Conservation (phyloP, 2,888 invertebrate species). For the Seira ritae region DNA sequence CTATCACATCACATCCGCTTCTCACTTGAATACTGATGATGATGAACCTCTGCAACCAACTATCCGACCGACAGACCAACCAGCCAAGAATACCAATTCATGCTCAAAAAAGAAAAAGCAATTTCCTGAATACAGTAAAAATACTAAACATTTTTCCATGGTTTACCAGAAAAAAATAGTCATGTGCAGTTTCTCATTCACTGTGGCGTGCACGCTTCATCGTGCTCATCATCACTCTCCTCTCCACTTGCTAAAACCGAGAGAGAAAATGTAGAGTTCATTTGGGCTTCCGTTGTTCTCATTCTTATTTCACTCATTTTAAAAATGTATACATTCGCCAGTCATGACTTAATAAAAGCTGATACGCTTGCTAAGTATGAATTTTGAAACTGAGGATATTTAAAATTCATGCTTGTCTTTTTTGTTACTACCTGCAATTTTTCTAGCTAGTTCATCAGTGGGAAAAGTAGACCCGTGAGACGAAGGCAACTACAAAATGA, state of each 20-base stretch:
- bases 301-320: background rate
- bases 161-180: background rate
- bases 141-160: slow-evolving; percentile 33
- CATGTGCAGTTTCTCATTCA: no score
- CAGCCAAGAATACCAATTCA: no score
- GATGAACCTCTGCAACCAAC: slow-evolving; percentile 18
- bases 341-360: slow-evolving; percentile 24
- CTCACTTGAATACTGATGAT: slow-evolving; percentile 23
- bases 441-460: background rate
- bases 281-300: slow-evolving; percentile 47
- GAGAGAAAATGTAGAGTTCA: slow-evolving; percentile 17
- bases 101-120: slow-evolving; percentile 14
- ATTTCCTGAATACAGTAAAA: slow-evolving; percentile 55
- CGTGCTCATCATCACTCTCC: no score
- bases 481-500: no score
- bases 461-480: no score
- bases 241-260: no score
- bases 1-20: background rate
- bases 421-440: slow-evolving; percentile 11
- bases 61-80: slow-evolving; percentile 18
- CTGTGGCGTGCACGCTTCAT: no score
- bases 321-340: background rate
- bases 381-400: background rate
- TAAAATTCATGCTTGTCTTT: slow-evolving; percentile 13
- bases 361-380: slow-evolving; percentile 31